phyloP scores from a whole-genome alignment of 2,797 vertebrate species.

The Squalus acanthias region DNA sequence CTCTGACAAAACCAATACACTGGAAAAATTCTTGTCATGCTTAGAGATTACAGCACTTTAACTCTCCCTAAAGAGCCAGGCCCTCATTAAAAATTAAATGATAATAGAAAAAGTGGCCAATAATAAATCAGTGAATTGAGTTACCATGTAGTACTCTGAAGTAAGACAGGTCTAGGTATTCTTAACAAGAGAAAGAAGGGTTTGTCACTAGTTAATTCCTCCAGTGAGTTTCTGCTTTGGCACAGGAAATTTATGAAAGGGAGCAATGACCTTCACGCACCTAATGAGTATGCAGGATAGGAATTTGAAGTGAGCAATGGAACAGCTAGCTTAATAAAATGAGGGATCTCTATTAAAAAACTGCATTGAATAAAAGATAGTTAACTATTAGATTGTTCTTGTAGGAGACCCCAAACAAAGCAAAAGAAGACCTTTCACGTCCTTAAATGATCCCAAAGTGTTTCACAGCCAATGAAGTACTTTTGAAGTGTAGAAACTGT shows the following conservation, averaged over 20 bases:
- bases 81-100: background rate
- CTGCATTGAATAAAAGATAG: background rate
- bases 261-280: background rate
- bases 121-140: background rate
- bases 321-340: background rate
- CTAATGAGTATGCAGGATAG: background rate
- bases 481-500: too few species aligned
- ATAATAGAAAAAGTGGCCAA: background rate
- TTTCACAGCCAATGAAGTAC: too few species aligned
- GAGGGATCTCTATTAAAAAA: background rate
- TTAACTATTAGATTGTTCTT: background rate
- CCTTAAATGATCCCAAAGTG: too few species aligned
- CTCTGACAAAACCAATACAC: background rate
- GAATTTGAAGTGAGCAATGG: background rate
- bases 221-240: background rate
- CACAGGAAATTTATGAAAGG: background rate
- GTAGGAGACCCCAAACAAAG: background rate
- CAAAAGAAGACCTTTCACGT: background rate
- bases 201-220: background rate
- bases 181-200: background rate
- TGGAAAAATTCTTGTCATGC: background rate
- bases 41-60: background rate
- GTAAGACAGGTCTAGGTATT: background rate
- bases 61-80: background rate
- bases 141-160: background rate